Evolutionary conservation across 2,797 vertebrate species (phyloP), one percentile per base, ranked within the genome.

Genomic region (Carcharodon carcharias): DNA sequence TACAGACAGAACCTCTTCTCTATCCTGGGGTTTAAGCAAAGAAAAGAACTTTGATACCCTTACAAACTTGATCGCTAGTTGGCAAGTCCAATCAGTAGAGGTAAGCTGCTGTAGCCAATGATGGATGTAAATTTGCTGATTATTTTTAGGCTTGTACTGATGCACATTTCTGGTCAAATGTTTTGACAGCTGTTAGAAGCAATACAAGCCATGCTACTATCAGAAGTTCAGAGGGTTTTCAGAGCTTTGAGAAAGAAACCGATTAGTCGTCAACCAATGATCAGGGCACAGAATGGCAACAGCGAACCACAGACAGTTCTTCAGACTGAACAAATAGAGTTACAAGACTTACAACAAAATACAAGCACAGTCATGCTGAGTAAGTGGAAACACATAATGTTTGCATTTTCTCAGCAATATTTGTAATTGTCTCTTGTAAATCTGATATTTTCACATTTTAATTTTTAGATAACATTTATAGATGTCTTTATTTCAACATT

Each of bases 71-170:
- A 21, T 98, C 97, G 96, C 97, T 63, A 97, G 97, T 93, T 98
- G 98, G 98, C 97, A 96, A 0, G 97, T 98, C 63, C 98, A 98
- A 9, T 98, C 98, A 67, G 96, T 98, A 91, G 98, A 98, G 98
- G 98, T 98, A 98, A 82, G 97, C 96, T 23, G 61, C 1, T 71
- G 50, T 0, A 56, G 31, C n/a, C 45, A 11, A 58, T 50, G 56
- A n/a, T 31, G 1, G 1, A 5, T 31, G 45, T 56, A 16, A 16
- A 71, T 56, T 95, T 11, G 31, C 69, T 18, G 40, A 77, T 95
- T n/a, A 18, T 58, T 58, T 45, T 93, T 67, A 65, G 50, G 50
- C 56, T 9, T 6, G 2, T 28, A 95, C 73, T 73, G 23, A 95
- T 8, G 28, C 50, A 31, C 50, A 73, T 73, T 73, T 73, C 94